These are phyloP conservation scores for Bolinopsis microptera DNA, from an alignment of 37 sponge, comb jelly and placozoan genomes.

Conservation along the genomic window DNA sequence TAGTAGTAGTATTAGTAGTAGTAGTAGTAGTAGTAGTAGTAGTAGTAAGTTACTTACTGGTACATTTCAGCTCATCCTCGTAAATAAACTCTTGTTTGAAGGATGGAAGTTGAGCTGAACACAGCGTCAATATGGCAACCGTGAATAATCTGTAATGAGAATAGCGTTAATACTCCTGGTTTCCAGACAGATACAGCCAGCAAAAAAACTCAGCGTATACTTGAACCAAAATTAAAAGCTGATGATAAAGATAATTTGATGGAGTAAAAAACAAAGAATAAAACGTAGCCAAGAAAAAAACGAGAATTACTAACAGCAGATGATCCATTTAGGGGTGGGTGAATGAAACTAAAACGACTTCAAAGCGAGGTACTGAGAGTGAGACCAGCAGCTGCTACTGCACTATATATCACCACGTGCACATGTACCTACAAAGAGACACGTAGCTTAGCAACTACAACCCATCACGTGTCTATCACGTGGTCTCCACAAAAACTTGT, in stretches of 20 bases:
- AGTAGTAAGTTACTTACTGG: too few relatives aligned
- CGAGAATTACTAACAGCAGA: background rate
- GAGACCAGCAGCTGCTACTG: background rate
- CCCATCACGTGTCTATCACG: background rate
- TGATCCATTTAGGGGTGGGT: background rate
- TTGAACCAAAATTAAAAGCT: too few relatives aligned
- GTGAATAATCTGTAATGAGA: background rate
- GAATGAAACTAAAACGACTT: background rate
- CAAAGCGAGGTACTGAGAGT: background rate
- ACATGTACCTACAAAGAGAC: background rate
- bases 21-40: too few relatives aligned
- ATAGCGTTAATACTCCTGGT: too few relatives aligned
- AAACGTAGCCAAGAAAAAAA: background rate
- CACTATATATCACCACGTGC: background rate
- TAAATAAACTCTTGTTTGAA: constrained; percentile 65
- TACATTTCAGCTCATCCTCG: constrained; percentile 51
- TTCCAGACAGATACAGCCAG: too few relatives aligned
- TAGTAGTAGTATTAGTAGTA: too few relatives aligned
- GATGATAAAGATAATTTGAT: background rate
- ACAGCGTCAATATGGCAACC: background rate
- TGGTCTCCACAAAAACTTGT: constrained; percentile 24
- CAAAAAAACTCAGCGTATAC: too few relatives aligned
- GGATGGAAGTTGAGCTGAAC: background rate
- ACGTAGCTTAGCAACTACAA: constrained; percentile 4
- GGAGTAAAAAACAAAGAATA: background rate